Conservation (phyloP, 2,113 vertebrate species). For the Psittacula cyanocephala region DNA sequence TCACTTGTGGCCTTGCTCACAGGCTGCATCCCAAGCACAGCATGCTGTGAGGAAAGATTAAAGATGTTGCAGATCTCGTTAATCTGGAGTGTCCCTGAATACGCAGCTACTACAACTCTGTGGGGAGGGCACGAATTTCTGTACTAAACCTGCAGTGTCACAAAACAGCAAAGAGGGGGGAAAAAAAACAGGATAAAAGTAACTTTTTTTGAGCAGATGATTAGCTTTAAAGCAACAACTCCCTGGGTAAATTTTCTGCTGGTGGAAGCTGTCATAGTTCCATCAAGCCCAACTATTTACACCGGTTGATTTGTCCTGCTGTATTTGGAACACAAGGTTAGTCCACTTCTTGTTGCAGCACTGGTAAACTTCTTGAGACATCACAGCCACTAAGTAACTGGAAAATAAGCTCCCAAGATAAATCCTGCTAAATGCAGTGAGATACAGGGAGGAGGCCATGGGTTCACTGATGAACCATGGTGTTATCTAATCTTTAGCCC, state of each 20-base stretch:
- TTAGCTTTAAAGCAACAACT: neutral
- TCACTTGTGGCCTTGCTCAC: constrained; percentile 49
- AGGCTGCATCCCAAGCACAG: constrained; percentile 13
- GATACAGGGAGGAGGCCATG: neutral
- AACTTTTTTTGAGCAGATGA: neutral
- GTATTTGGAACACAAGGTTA: neutral
- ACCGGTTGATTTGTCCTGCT: neutral
- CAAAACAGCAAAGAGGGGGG: neutral
- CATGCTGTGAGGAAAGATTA: neutral
- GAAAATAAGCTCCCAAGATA: neutral
- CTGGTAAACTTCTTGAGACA: neutral
- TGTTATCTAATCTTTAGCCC: neutral
- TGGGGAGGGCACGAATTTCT: neutral
- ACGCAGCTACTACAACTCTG: neutral
- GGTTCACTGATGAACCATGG: neutral
- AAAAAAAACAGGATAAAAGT: neutral
- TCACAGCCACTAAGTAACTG: neutral
- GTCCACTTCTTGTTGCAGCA: neutral
- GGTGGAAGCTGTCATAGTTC: neutral
- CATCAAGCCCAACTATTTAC: neutral
- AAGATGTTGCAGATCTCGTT: constrained; percentile 29
- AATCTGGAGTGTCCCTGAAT: neutral
- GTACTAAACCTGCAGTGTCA: neutral
- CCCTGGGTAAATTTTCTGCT: neutral
- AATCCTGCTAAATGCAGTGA: neutral